phyloP scores from a whole-genome alignment of 2,888 invertebrate species.

The Capitulum mitella region DNA sequence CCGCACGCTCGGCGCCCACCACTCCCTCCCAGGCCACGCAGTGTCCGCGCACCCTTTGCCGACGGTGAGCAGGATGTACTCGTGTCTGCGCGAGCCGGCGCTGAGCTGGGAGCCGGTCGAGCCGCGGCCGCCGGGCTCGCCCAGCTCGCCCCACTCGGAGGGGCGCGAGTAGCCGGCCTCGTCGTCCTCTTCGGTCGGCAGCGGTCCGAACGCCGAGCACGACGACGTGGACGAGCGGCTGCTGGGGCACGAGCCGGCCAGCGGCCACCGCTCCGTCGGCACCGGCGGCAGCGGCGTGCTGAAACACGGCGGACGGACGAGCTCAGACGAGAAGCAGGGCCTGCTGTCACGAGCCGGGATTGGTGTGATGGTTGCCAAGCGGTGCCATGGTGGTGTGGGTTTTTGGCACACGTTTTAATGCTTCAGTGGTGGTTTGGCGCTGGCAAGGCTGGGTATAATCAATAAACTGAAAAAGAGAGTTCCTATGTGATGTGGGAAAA shows the following conservation, averaged over 20 bases:
- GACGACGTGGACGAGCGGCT: background rate
- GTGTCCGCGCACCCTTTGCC: background rate
- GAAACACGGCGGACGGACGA: background rate
- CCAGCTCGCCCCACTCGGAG: background rate
- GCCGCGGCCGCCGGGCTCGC: background rate
- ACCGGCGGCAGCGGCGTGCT: constrained; percentile 12
- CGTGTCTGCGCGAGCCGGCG: background rate
- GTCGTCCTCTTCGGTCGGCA: background rate
- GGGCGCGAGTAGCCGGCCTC: background rate
- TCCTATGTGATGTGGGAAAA: too few relatives aligned
- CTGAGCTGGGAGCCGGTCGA: background rate
- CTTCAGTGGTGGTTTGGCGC: too few relatives aligned
- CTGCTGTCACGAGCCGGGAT: background rate
- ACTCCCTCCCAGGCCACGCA: too few relatives aligned
- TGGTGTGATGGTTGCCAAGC: too few relatives aligned
- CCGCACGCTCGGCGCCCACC: too few relatives aligned
- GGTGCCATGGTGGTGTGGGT: too few relatives aligned
- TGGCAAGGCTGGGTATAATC: too few relatives aligned
- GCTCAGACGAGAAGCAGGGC: background rate
- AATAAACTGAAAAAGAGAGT: too few relatives aligned
- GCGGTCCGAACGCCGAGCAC: background rate
- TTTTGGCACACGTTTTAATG: too few relatives aligned
- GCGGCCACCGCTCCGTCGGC: background rate
- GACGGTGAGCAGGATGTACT: background rate
- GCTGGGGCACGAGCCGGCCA: background rate